Percentiles rank a stretch among this genome's conserved stretches.
Conservation (phyloP, 2,113 vertebrate species). For the Agapornis roseicollis region DNA sequence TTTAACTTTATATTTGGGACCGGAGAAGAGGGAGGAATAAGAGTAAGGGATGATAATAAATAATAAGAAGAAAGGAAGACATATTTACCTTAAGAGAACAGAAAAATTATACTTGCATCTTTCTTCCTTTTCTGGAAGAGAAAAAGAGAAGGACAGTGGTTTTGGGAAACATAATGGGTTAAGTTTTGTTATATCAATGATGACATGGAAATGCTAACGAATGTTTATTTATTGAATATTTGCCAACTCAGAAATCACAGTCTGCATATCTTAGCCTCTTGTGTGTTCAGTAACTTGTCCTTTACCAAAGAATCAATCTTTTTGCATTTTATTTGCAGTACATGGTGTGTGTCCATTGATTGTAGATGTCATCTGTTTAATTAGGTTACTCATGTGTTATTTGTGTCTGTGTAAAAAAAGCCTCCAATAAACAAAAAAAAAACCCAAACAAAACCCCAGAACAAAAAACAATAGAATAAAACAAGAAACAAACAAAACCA, state of each 20-base stretch:
- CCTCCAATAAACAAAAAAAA: background rate
- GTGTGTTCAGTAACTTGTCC: background rate
- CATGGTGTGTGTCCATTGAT: background rate
- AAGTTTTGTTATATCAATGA: background rate
- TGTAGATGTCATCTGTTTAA: background rate
- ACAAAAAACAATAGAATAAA: background rate
- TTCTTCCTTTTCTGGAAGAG: background rate
- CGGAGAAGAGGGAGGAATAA: background rate
- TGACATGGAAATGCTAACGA: background rate
- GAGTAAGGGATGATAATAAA: background rate
- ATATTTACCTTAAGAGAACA: background rate
- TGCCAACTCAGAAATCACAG: background rate
- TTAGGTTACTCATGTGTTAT: background rate
- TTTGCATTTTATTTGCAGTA: background rate
- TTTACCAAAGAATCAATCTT: background rate
- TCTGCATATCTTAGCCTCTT: background rate
- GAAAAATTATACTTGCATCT: background rate
- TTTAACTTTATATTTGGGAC: background rate
- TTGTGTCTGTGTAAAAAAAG: background rate
- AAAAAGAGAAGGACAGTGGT: background rate
- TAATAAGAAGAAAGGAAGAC: background rate
- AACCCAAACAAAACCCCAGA: background rate
- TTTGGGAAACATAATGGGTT: accelerated
- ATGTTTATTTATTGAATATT: background rate
- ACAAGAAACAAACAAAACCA: background rate